Evolutionary conservation across 2,113 vertebrate genomes (phyloP), one percentile per base, ranked within the genome.

Genomic region (Cinclus mexicanus): DNA sequence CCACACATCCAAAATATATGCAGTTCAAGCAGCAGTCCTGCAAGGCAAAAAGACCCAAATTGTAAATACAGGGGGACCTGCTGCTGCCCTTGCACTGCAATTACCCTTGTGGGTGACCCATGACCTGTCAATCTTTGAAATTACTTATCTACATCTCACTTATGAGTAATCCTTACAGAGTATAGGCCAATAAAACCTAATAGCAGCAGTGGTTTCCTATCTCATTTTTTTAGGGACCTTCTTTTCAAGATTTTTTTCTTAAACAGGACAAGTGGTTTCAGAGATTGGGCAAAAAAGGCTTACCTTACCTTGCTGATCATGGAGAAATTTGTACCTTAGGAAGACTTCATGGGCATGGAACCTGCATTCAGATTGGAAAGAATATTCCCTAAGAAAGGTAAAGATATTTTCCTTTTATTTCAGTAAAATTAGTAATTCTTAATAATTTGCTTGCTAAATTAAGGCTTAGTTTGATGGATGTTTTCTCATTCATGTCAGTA

Each of bases 261-360:
- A 94, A 97, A 97, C 95, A 97, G 95, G 95, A 94, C 86, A 90
- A 92, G 86, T 97, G 92, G 69, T 96, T 95, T 96, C 93, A 95
- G 86, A 95, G 57, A 93, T 80, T 93, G 93, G n/a, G 83, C 83
- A 90, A 94, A 96, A 96, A 97, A 95, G 88, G 76, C 94, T 92
- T 95, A 93, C 95, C 87, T 96, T 91, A 84, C 89, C 93, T 95
- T 96, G 83, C 81, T 94, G 92, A 65, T 93, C 93, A 81, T 96
- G 95, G 72, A 93, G 93, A 94, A 93, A 94, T 90, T 96, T 95
- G 86, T 96, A 92, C 92, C 94, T 90, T 95, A 96, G 92, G 88
- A 96, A 93, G 95, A 96, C 92, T 93, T 92, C 92, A 60, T 90
- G 90, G 65, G 71, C 79, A 64, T 92, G 94, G 86, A 92, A 87